Conservation (phyloP, 2,888 invertebrate species). For the Euspilapteryx auroguttella region DNA sequence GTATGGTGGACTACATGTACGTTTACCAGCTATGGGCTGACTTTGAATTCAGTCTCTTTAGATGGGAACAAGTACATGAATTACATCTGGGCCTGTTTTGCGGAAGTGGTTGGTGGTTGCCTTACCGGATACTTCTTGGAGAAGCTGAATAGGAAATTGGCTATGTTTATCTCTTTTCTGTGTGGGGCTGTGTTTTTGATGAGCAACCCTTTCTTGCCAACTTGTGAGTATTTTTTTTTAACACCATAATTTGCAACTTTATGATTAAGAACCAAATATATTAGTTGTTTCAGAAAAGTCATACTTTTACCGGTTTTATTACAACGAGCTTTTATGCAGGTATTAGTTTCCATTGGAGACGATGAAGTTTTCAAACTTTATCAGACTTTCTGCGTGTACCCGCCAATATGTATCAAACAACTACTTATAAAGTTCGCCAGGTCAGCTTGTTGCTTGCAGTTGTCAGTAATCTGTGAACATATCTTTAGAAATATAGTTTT, state of each 20-base stretch:
- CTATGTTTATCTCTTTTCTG: conserved; percentile 55
- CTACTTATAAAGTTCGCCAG: no score
- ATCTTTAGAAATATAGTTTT: conserved; percentile 6
- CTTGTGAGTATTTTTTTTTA: conserved; percentile 45
- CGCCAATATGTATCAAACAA: no score
- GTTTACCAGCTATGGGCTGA: conserved; percentile 69
- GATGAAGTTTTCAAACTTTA: no score
- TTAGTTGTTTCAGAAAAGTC: no score
- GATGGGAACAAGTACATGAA: conserved; percentile 68
- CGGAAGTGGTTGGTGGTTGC: conserved; percentile 52
- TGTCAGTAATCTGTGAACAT: no score
- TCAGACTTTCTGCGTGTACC: no score
- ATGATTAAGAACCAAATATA: no score
- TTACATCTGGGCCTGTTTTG: conserved; percentile 58
- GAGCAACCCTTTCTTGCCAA: conserved; percentile 60
- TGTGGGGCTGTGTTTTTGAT: conserved; percentile 61
- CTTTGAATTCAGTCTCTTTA: conserved; percentile 65
- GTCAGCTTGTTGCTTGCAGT: no score
- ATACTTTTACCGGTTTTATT: no score
- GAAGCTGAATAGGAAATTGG: conserved; percentile 38
- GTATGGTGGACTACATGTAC: conserved; percentile 50
- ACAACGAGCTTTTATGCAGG: no score
- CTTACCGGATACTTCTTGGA: conserved; percentile 41
- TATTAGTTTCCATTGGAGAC: no score
- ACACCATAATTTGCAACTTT: no score